Base-by-base conservation (phyloP, 2,113 vertebrate genomes). In the Phyllopteryx taeniolatus region DNA sequence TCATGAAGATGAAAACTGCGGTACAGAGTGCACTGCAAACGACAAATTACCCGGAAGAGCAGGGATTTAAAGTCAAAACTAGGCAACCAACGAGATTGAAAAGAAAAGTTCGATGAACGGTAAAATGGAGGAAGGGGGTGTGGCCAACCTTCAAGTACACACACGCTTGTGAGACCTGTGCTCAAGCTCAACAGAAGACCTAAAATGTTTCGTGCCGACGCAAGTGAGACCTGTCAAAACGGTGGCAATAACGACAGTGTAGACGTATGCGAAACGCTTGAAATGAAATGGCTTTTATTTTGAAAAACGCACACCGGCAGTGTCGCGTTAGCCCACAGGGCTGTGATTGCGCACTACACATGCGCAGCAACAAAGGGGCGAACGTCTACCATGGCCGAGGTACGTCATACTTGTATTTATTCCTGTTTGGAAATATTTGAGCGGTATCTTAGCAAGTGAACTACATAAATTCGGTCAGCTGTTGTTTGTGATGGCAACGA, bases 331-430 rank as follows among this genome's bases (percentile, higher is more conserved):
- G 15, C 31, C 14, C 7, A 19, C 13, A 35, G 2, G 33, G 20
- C 53, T 13, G 22, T 20, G n/a, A 44, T 19, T 39, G 44, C 27
- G 68, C 20, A 22, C 39, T 3, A 8, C 10, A 12, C 61, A 61
- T 27, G 47, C 19, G 47, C 5, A 42, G 5, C 42, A 67, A 35
- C 67, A 15, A 2, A 22, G 17, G 63, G 44, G 51, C 51, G 44
- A 70, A 51, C 74, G 54, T 86, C 78, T 47, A 80, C 66, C 20
- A 92, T 92, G 91, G 91, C 90, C 67, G 91, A 92, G 89, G 91
- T 92, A 72, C 82, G 46, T 9, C 7, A 0, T 44, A 69, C 31
- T 35, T 6, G 1, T 6, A 6, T 42, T 69, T 66, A 31, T 67
- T 64, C 5, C 10, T 17, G 68, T 51, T 42, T 10, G 2, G 9